Base-by-base conservation (phyloP, 2,113 vertebrate genomes). In the Mystacornis crossleyi region DNA sequence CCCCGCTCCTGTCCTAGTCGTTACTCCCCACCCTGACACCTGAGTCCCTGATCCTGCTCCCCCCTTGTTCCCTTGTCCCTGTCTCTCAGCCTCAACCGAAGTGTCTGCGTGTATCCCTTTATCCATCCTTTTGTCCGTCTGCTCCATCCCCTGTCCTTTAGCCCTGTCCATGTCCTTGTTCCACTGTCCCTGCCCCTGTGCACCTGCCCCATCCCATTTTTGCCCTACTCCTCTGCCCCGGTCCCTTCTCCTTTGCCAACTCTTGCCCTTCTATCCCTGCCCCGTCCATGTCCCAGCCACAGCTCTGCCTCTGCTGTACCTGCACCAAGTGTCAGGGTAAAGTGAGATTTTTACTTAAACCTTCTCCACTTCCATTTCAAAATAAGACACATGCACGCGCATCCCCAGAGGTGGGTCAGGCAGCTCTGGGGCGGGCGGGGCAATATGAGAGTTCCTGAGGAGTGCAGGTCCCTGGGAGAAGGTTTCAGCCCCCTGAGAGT, bases 401-500 rank as follows among this genome's bases (percentile, higher is more conserved):
- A 10, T 10, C 5, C 7, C 10, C 8, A 2, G 40, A 31, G 47
- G 9, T 16, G 33, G 5, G 14, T 16, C 1, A 1, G 19, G 29
- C n/a, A 29, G 34, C 54, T 47, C 55, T 9, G 23, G 9, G 4
- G 43, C 8, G 11, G 12, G n/a, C 9, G n/a, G 21, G 10, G 2
- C 34, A 33, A 1, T 4, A 6, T 62, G 36, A 26, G 54, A 31
- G 20, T 48, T 15, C 21, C 31, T 7, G 16, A 18, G 15, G 20
- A 18, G 10, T 20, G 12, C 42, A 87, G 12, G 6, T 79, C 86
- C 23, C 65, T 23, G 10, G 25, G 42, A 83, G 19, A 34, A 31
- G 12, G 8, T 42, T 54, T 62, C 67, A 69, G 1, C 14, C 9
- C 34, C 23, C 5, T 0, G 0, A 4, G 33, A 16, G 2, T 21